phyloP scores from a whole-genome alignment of 1,140 invertebrate species.

The Drosophila gunungcola region DNA sequence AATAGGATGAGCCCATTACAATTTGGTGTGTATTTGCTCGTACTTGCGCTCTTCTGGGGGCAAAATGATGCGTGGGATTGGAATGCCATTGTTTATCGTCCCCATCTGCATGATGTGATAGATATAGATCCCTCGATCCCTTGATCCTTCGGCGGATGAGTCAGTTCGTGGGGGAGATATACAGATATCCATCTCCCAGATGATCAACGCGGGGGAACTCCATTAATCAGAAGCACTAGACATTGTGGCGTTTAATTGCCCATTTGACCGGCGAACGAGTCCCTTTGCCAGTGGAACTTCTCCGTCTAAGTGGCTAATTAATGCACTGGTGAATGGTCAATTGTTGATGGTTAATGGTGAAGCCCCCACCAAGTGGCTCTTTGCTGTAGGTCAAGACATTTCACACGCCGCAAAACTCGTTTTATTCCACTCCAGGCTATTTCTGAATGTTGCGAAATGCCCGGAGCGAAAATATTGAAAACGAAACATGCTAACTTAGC shows the following conservation, averaged over 20 bases:
- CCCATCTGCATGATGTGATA: constrained; percentile 11
- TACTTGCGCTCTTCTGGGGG: constrained; percentile 11
- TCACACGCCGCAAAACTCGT: constrained; percentile 50
- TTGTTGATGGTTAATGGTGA: background rate
- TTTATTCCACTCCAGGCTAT: constrained; percentile 7
- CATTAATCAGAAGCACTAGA: constrained; percentile 34
- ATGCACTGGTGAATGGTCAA: constrained; percentile 29
- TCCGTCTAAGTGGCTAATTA: constrained; percentile 34
- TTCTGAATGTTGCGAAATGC: constrained; percentile 36
- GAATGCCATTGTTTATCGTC: constrained; percentile 58
- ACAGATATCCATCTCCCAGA: background rate
- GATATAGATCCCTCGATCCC: constrained; percentile 7
- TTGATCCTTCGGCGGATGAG: constrained; percentile 36
- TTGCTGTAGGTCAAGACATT: constrained; percentile 74
- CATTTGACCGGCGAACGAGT: constrained; percentile 35
- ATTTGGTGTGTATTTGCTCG: constrained; percentile 14
- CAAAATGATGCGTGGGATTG: constrained; percentile 66
- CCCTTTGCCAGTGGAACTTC: constrained; percentile 31
- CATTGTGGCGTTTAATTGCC: constrained; percentile 53
- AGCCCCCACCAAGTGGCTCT: constrained; percentile 35
- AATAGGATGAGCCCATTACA: constrained; percentile 39
- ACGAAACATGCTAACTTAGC: constrained; percentile 20
- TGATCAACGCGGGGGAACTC: background rate
- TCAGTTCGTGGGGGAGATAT: constrained; percentile 50
- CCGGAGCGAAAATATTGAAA: background rate